phyloP scores from a whole-genome alignment of 37 sponge, comb jelly and placozoan species.

The Dysidea cf. avara region DNA sequence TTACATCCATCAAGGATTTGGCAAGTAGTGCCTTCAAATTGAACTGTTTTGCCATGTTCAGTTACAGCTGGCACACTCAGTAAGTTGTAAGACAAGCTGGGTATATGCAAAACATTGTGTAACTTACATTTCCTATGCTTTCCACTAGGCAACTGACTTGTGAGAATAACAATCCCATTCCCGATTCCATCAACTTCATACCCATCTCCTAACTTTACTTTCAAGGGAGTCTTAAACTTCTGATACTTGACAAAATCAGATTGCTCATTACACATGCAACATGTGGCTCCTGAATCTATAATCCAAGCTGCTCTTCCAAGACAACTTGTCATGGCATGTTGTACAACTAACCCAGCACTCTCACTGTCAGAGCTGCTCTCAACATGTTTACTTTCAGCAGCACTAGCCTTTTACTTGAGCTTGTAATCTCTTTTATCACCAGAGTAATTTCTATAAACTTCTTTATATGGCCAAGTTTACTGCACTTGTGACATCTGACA shows the following conservation, averaged over 20 bases:
- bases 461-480: neutral
- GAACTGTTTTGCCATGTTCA: neutral
- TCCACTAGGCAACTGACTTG: neutral
- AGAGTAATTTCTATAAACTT: neutral
- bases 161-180: constrained; percentile 8
- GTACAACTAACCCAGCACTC: neutral
- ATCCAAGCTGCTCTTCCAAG: neutral
- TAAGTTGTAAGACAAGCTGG: constrained; percentile 8
- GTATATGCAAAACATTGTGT: constrained; percentile 1
- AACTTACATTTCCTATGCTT: neutral
- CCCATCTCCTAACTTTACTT: constrained; percentile 2
- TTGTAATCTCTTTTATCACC: neutral
- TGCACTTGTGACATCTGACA: neutral
- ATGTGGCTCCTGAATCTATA: constrained; percentile 6
- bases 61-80: constrained; percentile 2
- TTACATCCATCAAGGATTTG: neutral
- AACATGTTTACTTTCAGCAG: neutral
- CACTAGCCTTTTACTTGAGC: too few relatives aligned
- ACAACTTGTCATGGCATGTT: neutral
- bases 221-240: neutral
- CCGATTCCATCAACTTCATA: constrained; percentile 1
- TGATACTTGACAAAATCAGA: neutral
- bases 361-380: neutral
- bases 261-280: neutral
- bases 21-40: neutral